Base-by-base conservation (phyloP, 1,140 invertebrate species). In the Tetramorium parvispinum region DNA sequence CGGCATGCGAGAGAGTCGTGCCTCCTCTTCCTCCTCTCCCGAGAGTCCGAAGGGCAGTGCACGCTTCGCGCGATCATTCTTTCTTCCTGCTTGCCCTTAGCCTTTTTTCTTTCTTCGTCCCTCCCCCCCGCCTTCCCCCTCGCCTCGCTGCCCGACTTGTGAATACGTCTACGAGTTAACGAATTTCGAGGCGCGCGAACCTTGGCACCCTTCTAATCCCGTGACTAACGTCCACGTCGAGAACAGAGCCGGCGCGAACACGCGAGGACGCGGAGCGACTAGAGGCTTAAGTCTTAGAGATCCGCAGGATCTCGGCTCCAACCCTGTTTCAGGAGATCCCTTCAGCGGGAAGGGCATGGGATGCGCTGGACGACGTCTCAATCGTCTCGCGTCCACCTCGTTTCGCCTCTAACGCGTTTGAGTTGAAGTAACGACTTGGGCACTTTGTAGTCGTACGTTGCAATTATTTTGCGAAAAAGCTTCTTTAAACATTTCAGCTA, bases 141-240 rank as follows among this genome's bases (percentile, higher is more conserved):
- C 40, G 16, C 63, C 32, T 4, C 32, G 21, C n/a, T 40, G 27
- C 18, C 57, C 40, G 40, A 7, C 59, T 16, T 46, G 46, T 27
- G 70, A 87, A 79, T 87, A 70, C 88, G 61, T 87, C 88, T 73
- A 79, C 81, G 86, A 78, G 76, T 82, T 89, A 89, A 91, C 88
- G 88, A 91, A 91, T 91, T 86, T 89, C 81, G 53, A 46, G 57
- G 43, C 71, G 73, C 70, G 77, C 63, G 53, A 73, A 57, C 53
- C 32, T 32, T 73, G 11, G 71, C 87, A 87, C 88, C 88, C 79
- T 90, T 90, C 91, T 92, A 92, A 92, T 92, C 91, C 88, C 91
- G 21, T 71, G 91, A 92, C 91, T 89, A 92, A 92, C 87, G 89
- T 81, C 16, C 70, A 27, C 83, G 73, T 75, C 77, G 55, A 57